These are phyloP conservation scores for Ceryle rudis DNA, from an alignment of 2,797 vertebrate genomes.

Conservation along the genomic window DNA sequence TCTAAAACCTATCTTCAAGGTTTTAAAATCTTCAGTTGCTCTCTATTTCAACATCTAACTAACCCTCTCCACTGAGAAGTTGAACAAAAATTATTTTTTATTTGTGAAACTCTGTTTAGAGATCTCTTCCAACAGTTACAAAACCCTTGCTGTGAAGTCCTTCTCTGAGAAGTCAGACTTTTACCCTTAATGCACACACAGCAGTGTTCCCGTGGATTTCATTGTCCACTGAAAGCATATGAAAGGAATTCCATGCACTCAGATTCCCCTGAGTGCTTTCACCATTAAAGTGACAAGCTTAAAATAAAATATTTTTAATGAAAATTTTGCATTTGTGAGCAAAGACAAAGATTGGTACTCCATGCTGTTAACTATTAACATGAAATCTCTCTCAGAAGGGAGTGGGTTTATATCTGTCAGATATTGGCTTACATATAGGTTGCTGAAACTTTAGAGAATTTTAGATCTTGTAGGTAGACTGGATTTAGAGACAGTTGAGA, in stretches of 20 bases:
- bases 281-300: not conserved
- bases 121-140: not conserved
- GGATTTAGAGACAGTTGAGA: not conserved
- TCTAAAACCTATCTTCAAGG: not conserved
- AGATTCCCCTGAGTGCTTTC: not conserved
- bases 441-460: not conserved
- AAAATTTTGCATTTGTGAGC: not conserved
- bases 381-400: rapidly evolving
- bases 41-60: not conserved
- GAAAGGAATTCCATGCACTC: not conserved
- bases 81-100: not conserved
- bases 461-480: not conserved
- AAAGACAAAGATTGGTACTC: not conserved
- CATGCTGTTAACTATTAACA: not conserved
- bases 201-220: rapidly evolving
- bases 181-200: not conserved
- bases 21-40: not conserved
- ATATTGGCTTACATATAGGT: not conserved
- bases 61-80: not conserved
- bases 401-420: not conserved
- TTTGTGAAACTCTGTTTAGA: not conserved
- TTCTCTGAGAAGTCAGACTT: not conserved
- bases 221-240: not conserved
- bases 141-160: not conserved
- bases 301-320: not conserved